Base-by-base conservation (phyloP, 2,888 invertebrate genomes). In the Unio delphinus region DNA sequence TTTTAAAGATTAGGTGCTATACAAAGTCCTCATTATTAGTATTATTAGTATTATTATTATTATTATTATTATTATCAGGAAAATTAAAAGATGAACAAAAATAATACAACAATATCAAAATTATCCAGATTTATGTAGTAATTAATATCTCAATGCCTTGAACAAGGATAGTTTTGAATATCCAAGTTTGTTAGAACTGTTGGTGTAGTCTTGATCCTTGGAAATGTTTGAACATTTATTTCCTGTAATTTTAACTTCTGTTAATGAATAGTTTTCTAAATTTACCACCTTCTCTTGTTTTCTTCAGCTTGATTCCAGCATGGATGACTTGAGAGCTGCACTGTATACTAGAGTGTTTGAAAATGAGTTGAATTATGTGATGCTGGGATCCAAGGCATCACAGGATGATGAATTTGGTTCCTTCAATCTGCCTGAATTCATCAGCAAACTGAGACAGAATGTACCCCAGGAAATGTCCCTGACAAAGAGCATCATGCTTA, bases 341-440 rank as follows among this genome's bases (percentile, higher is more conserved):
- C 86, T 96, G 2, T 95, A 95, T 73, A 80, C 96, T 15, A 95
- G 96, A 85, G 89, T 97, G 65, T 97, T 98, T 86, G 98, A 98
- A 2, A 97, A 97, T 87, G 98, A 98, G 89, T 91, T 90, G 63
- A 75, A 78, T 28, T 90, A 85, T 76, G 76, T 73, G 64, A 80
- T 97, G 75, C 80, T 82, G 61, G 84, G 83, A 57, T 69, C 82
- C 23, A 81, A 83, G 61, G 71, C 81, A 56, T 73, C 74, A 54
- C 66, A 72, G n/a, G 74, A 78, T 4, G 70, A 72, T 8, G 75
- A 78, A 3, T 68, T 72, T 20, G 70, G 80, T 55, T 75, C 75
- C 45, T 92, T 94, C 62, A 91, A 87, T 72, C 70, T 89, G 61
- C 72, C 90, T 20, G 86, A 88, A 45, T 79, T 88, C 66, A 80